Percentiles rank a stretch among this genome's conserved stretches.
phyloP scores from a whole-genome alignment of 2,888 invertebrate genomes.

The Drosophila rubida region DNA sequence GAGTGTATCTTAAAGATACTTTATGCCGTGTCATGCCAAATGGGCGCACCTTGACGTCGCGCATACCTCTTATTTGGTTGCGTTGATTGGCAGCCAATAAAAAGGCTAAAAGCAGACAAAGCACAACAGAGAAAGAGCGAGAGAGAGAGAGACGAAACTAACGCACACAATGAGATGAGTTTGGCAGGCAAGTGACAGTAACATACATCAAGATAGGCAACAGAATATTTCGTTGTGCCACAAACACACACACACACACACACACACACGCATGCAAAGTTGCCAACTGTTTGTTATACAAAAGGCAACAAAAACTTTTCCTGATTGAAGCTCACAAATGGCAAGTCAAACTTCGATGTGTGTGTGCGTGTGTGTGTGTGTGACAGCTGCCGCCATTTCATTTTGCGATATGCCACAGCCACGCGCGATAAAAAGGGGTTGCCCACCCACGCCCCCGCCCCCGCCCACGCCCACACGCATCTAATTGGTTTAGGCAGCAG shows the following conservation, averaged over 20 bases:
- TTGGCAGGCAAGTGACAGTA: constrained; percentile 67
- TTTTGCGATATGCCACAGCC: constrained; percentile 57
- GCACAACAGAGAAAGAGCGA: constrained; percentile 9
- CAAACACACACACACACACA: constrained; percentile 15
- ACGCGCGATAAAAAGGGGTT: constrained; percentile 63
- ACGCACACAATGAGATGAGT: constrained; percentile 21
- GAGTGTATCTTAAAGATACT: constrained; percentile 47
- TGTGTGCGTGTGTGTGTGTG: constrained; percentile 27
- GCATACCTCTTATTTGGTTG: constrained; percentile 39
- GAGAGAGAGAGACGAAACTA: background rate
- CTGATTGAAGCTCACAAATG: constrained; percentile 68
- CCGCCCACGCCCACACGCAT: constrained; percentile 30
- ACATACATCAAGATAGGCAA: constrained; percentile 71
- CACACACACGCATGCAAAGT: too few relatives aligned
- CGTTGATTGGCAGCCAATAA: constrained; percentile 76
- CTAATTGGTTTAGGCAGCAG: constrained; percentile 77
- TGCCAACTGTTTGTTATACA: constrained; percentile 53
- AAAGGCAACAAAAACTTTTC: constrained; percentile 65
- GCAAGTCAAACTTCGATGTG: constrained; percentile 50
- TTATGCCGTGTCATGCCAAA: constrained; percentile 59
- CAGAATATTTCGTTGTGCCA: constrained; percentile 32
- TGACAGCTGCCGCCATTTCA: constrained; percentile 77
- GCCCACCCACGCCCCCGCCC: constrained; percentile 8
- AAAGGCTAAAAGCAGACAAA: constrained; percentile 42
- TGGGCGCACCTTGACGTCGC: constrained; percentile 39